Percentiles rank a stretch among this genome's conserved stretches.
Evolutionary conservation across 2,797 vertebrate genomes (phyloP).

Genomic region (Otolemur crassicaudatus): DNA sequence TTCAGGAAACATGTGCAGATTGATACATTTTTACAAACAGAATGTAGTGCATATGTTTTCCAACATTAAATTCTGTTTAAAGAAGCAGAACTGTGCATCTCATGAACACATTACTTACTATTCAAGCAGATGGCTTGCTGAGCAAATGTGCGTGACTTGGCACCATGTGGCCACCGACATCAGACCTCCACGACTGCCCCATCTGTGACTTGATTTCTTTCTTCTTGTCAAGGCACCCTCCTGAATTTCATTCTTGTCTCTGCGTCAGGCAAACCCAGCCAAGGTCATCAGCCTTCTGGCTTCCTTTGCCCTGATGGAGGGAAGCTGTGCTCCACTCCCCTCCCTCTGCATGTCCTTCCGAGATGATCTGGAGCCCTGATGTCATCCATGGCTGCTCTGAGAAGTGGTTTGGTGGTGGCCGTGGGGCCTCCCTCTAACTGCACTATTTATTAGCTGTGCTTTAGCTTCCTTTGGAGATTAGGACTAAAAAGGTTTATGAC

Average conservation of each 20-base stretch:
- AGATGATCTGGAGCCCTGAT: neutral
- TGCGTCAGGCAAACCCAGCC: neutral
- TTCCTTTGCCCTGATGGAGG: neutral
- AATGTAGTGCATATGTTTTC: neutral
- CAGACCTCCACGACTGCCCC: neutral
- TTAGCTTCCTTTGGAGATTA: neutral
- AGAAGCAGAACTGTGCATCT: neutral
- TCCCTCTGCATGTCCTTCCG: neutral
- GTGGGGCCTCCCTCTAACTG: neutral
- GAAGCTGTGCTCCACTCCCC: neutral
- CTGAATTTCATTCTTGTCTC: neutral
- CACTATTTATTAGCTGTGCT: neutral
- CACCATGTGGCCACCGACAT: neutral
- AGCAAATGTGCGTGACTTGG: neutral
- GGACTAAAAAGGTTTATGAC: neutral
- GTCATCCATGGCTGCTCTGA: neutral
- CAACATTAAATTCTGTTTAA: neutral
- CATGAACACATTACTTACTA: neutral
- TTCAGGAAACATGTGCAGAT: neutral
- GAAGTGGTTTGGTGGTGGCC: neutral
- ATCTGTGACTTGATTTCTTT: neutral
- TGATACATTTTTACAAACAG: neutral
- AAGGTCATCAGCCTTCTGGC: constrained; percentile 16
- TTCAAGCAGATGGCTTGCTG: neutral
- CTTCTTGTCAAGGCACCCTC: neutral